A percentile compares a stretch with the other conserved stretches of the same genome.
These are phyloP conservation scores for Furcifer pardalis DNA, from an alignment of 2,797 vertebrate genomes.

Conservation along the genomic window DNA sequence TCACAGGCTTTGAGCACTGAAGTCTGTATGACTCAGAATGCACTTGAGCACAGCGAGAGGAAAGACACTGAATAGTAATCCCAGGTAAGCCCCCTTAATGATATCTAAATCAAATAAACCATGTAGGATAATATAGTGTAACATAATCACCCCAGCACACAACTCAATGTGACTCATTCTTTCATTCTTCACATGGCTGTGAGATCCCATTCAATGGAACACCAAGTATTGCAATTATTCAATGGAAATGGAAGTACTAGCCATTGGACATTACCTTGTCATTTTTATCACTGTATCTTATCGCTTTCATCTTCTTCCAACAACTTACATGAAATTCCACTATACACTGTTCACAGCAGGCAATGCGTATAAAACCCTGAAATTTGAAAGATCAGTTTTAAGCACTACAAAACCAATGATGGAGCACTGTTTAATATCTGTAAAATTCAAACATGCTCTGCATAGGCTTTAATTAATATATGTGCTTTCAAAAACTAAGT, in stretches of 20 bases:
- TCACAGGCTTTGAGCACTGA: neutral
- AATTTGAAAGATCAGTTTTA: constrained; percentile 15
- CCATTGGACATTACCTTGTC: constrained; percentile 84
- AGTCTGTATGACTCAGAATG: neutral
- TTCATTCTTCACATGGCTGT: neutral
- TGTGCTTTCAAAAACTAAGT: neutral
- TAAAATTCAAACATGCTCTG: fast-evolving
- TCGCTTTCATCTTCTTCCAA: constrained; percentile 90
- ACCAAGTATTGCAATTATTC: neutral
- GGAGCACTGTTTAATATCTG: neutral
- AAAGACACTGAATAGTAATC: neutral
- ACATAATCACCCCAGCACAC: neutral
- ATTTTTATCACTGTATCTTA: constrained; percentile 84
- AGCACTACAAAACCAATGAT: neutral
- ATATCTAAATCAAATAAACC: no score
- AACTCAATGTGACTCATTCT: neutral
- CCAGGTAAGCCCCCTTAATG: no score
- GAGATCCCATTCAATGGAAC: neutral
- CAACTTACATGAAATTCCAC: constrained; percentile 92
- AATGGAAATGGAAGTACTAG: neutral
- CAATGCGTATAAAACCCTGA: constrained; percentile 90
- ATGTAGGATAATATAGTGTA: no score
- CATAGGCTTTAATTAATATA: constrained; percentile 9
- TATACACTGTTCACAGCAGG: constrained; percentile 86
- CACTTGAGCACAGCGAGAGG: neutral